These are phyloP conservation scores for Nomia melanderi DNA, from an alignment of 1,140 invertebrate genomes.

Conservation along the genomic window DNA sequence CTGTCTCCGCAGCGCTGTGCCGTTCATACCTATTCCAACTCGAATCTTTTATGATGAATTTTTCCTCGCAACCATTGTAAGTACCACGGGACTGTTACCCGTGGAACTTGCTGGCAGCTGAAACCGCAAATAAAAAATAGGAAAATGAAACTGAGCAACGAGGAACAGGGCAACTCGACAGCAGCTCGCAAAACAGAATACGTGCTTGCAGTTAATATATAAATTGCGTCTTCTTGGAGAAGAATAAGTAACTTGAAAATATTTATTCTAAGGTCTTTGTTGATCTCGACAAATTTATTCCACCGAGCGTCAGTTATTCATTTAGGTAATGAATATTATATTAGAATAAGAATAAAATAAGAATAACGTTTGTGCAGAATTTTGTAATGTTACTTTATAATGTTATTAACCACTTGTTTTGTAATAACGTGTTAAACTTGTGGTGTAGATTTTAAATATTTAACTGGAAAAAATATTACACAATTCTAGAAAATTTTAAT, in stretches of 20 bases:
- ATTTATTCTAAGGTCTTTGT: background rate
- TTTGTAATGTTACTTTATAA: too few relatives aligned
- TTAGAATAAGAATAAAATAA: too few relatives aligned
- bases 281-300: background rate
- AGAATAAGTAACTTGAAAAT: background rate
- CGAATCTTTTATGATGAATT: constrained; percentile 33
- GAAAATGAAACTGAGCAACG: background rate
- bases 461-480: too few relatives aligned
- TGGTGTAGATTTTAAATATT: too few relatives aligned
- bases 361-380: too few relatives aligned
- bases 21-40: constrained; percentile 25
- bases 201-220: constrained; percentile 1
- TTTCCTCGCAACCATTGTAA: background rate
- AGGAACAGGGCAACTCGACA: background rate
- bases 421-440: too few relatives aligned
- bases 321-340: too few relatives aligned
- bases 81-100: background rate
- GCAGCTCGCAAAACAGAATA: background rate
- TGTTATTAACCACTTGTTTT: too few relatives aligned
- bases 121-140: background rate
- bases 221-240: background rate
- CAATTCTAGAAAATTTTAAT: too few relatives aligned
- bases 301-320: too few relatives aligned
- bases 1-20: constrained; percentile 9
- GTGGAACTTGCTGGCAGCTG: background rate